Base-by-base conservation (phyloP, 1,140 invertebrate species). In the Drosophila simulans region DNA sequence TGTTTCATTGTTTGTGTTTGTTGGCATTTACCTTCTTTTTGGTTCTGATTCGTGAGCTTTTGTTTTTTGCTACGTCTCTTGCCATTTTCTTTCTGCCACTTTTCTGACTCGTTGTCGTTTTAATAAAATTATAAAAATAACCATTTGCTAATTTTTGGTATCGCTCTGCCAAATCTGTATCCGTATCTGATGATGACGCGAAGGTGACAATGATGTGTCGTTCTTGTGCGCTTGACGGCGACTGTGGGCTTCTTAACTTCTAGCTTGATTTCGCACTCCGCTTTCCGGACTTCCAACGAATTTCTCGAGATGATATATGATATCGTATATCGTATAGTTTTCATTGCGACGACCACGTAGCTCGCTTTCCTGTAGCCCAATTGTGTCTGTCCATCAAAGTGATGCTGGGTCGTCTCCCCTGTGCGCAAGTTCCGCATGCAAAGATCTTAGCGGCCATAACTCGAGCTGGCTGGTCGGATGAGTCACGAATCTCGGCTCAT, bases 71-170 rank as follows among this genome's bases (percentile, higher is more conserved):
- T 55, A 63, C 77, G 65, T 22, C 45, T 74, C 39, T 69, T 48
- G 40, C 43, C 46, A 64, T 51, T 68, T 66, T 71, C 49, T 74
- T 72, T 48, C 56, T 84, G 74, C 49, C 48, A 60, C 59, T 74
- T 52, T 80, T 83, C 20, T 73, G 40, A 40, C 66, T 69, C 39
- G 65, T 84, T 85, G 63, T 66, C 81, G 57, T 85, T 84, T 84
- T 77, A 85, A 84, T 84, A 80, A 85, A 84, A 84, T 80, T 84
- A 76, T 84, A 84, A 84, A 84, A 84, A 84, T 84, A 84, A 84
- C 66, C 77, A 84, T 84, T 84, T 84, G 81, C 77, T 85, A 85
- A 85, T 80, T 80, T 85, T 66, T 60, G 20, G 72, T 66, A 81
- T 64, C 77, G 37, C 52, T 62, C 75, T 58, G 77, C 39, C 78